Evolutionary conservation across 2,888 invertebrate genomes (phyloP), one percentile per base, ranked within the genome.

Genomic region (Limenitis camilla): DNA sequence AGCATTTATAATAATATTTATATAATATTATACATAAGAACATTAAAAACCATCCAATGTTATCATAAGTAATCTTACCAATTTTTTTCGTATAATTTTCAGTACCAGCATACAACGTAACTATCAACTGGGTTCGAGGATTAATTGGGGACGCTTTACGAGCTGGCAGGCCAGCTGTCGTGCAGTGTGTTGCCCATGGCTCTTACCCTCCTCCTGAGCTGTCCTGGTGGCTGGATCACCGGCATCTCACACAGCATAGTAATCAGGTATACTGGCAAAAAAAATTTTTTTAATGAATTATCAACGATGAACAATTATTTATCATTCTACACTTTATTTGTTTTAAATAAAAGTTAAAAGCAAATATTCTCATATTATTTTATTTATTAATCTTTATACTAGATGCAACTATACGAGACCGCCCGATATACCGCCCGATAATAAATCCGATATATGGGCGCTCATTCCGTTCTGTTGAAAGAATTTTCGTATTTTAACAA

Each of bases 71-170:
- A n/a, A 35, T 10, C 10, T 4, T 9, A 35, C 35, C n/a, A n/a
- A 35, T 36, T 29, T 7, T 35, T 28, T 8, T 10, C 2, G n/a
- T n/a, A n/a, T n/a, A n/a, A n/a, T 11, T 67, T 68, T 4, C 67
- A 86, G 87, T 86, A 57, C 76, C 85, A n/a, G 82, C 85, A 0
- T 78, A 78, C 65, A 84, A 85, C 67, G 86, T 87, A 11, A 76
- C 84, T 0, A 83, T 86, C 32, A 74, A 78, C 58, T 85, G 82
- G 82, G 77, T 84, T 29, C 69, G 72, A 1, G 85, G 86, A 4
- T 79, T 83, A 0, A 63, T 72, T 2, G 77, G 75, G 0, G 78
- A 78, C 32, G 76, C 78, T 0, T 63, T 88, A 29, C 75, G 76
- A 31, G 81, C 73, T 0, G 88, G 88, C 0, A 65, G 71, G 6